phyloP scores from a whole-genome alignment of 2,888 invertebrate genomes.

The Cosmia pyralina region DNA sequence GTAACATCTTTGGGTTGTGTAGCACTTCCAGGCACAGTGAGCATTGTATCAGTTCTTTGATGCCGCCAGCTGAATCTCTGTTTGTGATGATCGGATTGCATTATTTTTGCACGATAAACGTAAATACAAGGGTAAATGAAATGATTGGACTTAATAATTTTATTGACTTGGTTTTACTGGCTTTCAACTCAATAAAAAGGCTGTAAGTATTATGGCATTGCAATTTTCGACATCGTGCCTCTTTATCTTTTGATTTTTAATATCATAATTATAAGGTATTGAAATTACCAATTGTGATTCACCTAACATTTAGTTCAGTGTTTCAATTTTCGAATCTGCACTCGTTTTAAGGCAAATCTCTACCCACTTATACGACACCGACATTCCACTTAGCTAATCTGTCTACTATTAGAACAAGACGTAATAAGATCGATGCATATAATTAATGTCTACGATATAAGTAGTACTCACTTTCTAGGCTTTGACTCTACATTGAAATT shows the following conservation, averaged over 20 bases:
- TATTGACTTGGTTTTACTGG: conserved; percentile 28
- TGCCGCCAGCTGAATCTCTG: conserved; percentile 83
- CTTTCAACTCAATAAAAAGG: conserved; percentile 25
- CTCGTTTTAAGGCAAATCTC: not conserved
- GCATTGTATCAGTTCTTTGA: conserved; percentile 91
- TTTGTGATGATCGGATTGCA: conserved; percentile 37
- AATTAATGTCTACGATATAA: conserved; percentile 57
- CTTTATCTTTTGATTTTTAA: not conserved
- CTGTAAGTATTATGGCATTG: not conserved
- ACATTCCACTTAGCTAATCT: conserved; percentile 47
- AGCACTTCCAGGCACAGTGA: conserved; percentile 90
- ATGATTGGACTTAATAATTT: conserved; percentile 39
- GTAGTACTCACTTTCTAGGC: conserved; percentile 77
- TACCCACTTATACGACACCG: conserved; percentile 41
- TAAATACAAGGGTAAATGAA: conserved; percentile 36
- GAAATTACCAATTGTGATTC: conserved; percentile 7
- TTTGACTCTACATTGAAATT: conserved; percentile 71
- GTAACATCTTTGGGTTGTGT: conserved; percentile 91
- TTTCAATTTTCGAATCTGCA: conserved; percentile 7
- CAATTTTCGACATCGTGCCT: conserved; percentile 3
- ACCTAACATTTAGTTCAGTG: conserved; percentile 6
- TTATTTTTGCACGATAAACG: conserved; percentile 40
- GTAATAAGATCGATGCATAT: conserved; percentile 61
- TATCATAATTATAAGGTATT: not conserved
- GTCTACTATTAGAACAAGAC: conserved; percentile 32